These are phyloP conservation scores for Miniopterus natalensis DNA, from an alignment of 2,113 vertebrate species.

Conservation along the genomic window DNA sequence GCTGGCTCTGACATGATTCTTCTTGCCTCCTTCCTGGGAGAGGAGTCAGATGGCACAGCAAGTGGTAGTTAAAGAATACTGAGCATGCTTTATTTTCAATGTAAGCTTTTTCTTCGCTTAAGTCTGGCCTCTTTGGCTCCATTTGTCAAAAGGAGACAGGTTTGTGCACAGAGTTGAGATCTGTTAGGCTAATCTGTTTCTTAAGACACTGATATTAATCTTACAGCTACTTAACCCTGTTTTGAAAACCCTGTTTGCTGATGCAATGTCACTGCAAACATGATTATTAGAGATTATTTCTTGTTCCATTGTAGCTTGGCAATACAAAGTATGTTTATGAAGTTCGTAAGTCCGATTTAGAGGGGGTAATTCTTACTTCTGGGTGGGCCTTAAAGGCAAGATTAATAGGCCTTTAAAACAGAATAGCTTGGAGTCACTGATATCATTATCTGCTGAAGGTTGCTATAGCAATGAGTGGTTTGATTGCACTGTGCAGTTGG, in stretches of 20 bases:
- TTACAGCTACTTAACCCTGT: neutral
- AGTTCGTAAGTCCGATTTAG: slow-evolving; percentile 55
- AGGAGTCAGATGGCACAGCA: neutral
- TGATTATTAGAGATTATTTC: slow-evolving; percentile 58
- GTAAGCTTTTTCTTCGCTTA: neutral
- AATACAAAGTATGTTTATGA: slow-evolving; percentile 42
- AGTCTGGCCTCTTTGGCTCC: neutral
- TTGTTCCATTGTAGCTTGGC: slow-evolving; percentile 31
- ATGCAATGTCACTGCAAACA: neutral
- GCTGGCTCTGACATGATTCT: neutral
- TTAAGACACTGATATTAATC: slow-evolving; percentile 40
- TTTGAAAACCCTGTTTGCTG: slow-evolving; percentile 33
- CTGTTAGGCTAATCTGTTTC: slow-evolving; percentile 27
- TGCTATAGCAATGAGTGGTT: slow-evolving; percentile 76
- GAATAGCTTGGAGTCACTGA: slow-evolving; percentile 66
- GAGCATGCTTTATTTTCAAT: neutral
- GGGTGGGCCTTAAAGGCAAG: slow-evolving; percentile 64
- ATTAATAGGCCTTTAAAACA: slow-evolving; percentile 66
- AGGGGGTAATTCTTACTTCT: slow-evolving; percentile 60
- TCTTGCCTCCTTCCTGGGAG: neutral
- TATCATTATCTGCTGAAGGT: slow-evolving; percentile 14
- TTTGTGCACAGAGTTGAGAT: neutral
- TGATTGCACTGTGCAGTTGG: slow-evolving; percentile 62
- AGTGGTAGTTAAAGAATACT: neutral
- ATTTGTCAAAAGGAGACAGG: neutral